A percentile compares a stretch with the other conserved stretches of the same genome.
These are phyloP conservation scores for Meloidogyne hapla DNA, from an alignment of 1,140 invertebrate genomes.

Conservation along the genomic window DNA sequence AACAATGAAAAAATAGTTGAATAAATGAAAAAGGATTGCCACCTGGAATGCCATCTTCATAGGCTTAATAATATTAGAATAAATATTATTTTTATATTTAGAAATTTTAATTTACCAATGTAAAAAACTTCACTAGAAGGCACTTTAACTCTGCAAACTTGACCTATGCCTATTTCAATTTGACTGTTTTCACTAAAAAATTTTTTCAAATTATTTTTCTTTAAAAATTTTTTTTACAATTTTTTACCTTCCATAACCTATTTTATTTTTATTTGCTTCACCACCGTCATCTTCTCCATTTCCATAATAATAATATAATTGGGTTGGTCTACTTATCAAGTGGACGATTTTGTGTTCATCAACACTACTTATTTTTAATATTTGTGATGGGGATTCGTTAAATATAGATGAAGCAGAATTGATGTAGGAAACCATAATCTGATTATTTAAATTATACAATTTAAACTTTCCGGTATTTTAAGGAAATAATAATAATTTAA, in stretches of 20 bases:
- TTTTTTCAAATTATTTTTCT: not conserved
- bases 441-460: no score
- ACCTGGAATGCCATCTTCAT: constrained; percentile 13
- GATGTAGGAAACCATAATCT: not conserved
- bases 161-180: not conserved
- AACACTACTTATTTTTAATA: not conserved
- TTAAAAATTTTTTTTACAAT: not conserved
- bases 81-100: not conserved
- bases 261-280: not conserved
- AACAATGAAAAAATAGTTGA: constrained; percentile 25
- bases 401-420: not conserved
- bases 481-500: no score
- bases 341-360: constrained; percentile 27
- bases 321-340: constrained; percentile 25
- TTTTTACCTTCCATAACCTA: not conserved
- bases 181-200: constrained; percentile 5
- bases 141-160: constrained; percentile 22
- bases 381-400: not conserved
- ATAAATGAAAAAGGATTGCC: not conserved
- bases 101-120: not conserved
- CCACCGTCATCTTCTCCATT: not conserved
- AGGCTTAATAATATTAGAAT: not conserved
- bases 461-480: no score
- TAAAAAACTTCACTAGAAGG: constrained; percentile 21
- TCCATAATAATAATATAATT: constrained; percentile 19